Percentiles rank a stretch among this genome's conserved stretches.
phyloP scores from a whole-genome alignment of 1,140 invertebrate species.

The Panulirus ornatus region DNA sequence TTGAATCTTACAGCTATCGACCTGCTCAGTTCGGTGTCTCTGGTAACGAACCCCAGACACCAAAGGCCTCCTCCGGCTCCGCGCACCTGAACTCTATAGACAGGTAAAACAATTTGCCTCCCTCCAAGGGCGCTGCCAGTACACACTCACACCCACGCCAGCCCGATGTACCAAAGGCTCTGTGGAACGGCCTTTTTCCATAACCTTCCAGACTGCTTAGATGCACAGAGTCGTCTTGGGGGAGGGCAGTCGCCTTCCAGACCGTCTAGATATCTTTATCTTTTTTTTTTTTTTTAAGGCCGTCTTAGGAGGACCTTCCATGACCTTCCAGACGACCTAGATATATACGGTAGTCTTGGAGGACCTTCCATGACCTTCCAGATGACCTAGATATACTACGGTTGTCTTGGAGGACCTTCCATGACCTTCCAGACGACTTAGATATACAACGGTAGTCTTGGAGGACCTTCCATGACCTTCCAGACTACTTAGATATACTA shows the following conservation, averaged over 20 bases:
- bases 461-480: no score
- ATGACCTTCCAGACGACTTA: no score
- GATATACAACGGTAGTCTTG: no score
- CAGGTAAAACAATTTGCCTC: constrained; percentile 59
- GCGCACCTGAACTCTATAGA: constrained; percentile 51
- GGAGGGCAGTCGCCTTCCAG: not conserved
- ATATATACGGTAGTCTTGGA: no score
- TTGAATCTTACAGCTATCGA: constrained; percentile 64
- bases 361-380: no score
- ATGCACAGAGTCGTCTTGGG: not conserved
- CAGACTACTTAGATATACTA: no score
- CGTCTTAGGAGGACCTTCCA: no score
- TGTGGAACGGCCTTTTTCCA: not conserved
- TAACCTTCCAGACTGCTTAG: not conserved
- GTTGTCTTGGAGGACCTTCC: no score
- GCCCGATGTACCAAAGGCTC: not conserved
- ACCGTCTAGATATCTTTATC: not conserved
- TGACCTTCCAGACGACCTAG: no score
- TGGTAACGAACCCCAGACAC: constrained; percentile 65
- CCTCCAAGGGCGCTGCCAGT: constrained; percentile 10
- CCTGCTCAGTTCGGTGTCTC: constrained; percentile 66
- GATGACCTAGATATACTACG: no score
- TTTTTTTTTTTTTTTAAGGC: no score
- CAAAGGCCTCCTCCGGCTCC: constrained; percentile 68
- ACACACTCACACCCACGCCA: constrained; percentile 13